Evolutionary conservation across 2,888 invertebrate genomes (phyloP).

Genomic region (Rhopalosiphum nymphaeae): DNA sequence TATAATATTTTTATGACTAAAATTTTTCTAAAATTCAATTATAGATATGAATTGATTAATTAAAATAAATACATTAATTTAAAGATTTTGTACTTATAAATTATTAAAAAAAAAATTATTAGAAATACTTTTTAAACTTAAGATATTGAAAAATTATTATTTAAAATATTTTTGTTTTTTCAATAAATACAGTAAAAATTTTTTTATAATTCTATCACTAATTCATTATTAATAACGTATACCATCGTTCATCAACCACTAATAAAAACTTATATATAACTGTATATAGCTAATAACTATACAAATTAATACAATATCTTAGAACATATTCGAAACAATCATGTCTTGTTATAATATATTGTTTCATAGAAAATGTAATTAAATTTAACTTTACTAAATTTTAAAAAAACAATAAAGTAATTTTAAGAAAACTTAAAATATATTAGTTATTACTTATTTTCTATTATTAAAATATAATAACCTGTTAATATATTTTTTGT

Average conservation of each 20-base stretch:
- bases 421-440: too few species aligned
- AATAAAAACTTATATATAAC: not conserved
- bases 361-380: not conserved
- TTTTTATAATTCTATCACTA: not conserved
- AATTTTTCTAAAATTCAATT: not conserved
- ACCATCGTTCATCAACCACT: not conserved
- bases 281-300: not conserved
- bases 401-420: not conserved
- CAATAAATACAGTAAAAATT: not conserved
- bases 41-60: not conserved
- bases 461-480: not conserved
- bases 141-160: not conserved
- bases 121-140: not conserved
- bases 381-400: too few species aligned
- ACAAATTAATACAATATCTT: not conserved
- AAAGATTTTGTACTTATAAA: too few species aligned
- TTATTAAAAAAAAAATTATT: too few species aligned
- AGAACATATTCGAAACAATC: not conserved
- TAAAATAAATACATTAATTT: not conserved
- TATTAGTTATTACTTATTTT: not conserved
- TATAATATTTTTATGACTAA: not conserved
- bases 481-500: not conserved
- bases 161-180: not conserved
- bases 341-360: not conserved
- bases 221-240: not conserved